Conservation (phyloP, 2,113 vertebrate species). For the Crotalus viridis region DNA sequence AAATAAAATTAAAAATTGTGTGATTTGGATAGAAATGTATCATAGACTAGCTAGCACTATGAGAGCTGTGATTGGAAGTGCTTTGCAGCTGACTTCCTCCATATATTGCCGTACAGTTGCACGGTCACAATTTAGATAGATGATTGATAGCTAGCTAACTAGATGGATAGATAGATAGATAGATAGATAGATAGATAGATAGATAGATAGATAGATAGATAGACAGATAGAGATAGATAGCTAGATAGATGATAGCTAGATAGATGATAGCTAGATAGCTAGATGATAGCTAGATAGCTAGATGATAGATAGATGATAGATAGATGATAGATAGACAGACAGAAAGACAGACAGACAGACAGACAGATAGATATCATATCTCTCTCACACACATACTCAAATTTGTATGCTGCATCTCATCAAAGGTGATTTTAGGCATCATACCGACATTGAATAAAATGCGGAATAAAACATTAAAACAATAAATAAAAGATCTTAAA, state of each 20-base stretch:
- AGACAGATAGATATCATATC: too few relatives aligned
- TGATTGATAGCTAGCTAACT: not conserved
- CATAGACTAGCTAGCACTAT: not conserved
- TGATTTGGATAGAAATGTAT: not conserved
- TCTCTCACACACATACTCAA: not conserved
- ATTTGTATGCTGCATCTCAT: not conserved
- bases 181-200: not conserved
- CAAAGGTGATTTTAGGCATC: not conserved
- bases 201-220: too few relatives aligned
- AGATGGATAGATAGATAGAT: too few relatives aligned
- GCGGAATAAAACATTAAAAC: not conserved
- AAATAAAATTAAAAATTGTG: not conserved
- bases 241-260: too few relatives aligned
- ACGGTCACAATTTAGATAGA: not conserved
- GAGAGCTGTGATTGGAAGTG: not conserved
- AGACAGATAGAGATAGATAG: too few relatives aligned
- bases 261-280: not conserved
- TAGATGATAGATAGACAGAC: too few relatives aligned
- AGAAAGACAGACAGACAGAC: too few relatives aligned
- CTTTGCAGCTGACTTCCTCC: not conserved
- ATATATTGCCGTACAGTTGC: not conserved
- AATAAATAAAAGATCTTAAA: not conserved
- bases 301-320: too few relatives aligned
- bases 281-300: not conserved
- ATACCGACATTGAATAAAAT: not conserved